Base-by-base conservation (phyloP, 2,113 vertebrate species). In the Polyodon spathula region DNA sequence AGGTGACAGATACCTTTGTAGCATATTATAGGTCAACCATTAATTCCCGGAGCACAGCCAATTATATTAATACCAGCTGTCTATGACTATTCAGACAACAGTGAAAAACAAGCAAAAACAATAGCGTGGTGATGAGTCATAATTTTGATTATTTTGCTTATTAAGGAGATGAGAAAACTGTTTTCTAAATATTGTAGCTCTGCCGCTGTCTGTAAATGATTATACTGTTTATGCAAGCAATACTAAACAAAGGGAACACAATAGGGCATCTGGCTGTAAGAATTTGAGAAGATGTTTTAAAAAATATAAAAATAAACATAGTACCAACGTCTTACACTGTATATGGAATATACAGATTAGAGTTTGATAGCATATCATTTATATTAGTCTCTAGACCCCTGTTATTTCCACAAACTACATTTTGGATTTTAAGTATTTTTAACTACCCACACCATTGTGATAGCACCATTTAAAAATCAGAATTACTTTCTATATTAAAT, bases 121-220 rank as follows among this genome's bases (percentile, higher is more conserved):
- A 92, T 86, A 83, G 86, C 84, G 84, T 80, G 84, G 87, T 88
- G 87, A 92, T 92, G 90, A 92, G 89, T 91, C 88, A 89, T 88
- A 91, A 92, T 90, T 90, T 90, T 90, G 86, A 89, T 90, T 88
- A 85, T 87, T 87, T 89, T 85, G 86, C 85, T 90, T 86, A 92
- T 91, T 93, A 91, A 92, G 86, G 89, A 90, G 89, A 89, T 92
- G 89, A 90, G 89, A 88, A 90, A 91, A 89, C 87, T 91, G 89
- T 93, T 93, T 92, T 92, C 90, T 90, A 91, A 92, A 93, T 90
- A 92, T 92, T 92, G 88, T 91, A 87, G 87, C 86, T 86, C 88
- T 85, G 84, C 86, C 89, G 88, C 87, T 90, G 88, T 90, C 88
- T 90, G 85, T 90, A 89, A 89, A 86, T 92, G 89, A 93, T 92